Evolutionary conservation across 2,797 vertebrate species (phyloP), one percentile per base, ranked within the genome.

Genomic region (Pipistrellus kuhlii): DNA sequence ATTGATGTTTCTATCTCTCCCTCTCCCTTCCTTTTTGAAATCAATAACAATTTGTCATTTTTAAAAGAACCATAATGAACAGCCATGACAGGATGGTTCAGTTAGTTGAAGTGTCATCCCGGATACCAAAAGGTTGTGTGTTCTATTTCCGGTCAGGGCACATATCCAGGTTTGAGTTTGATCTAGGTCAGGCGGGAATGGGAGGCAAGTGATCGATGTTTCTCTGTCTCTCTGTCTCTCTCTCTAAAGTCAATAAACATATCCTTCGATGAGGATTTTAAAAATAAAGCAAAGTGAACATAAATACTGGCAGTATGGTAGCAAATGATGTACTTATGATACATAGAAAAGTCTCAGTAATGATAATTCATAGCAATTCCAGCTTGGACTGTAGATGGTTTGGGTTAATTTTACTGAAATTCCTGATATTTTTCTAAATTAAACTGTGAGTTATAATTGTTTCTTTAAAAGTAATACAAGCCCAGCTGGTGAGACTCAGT

Each of bases 391-490:
- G n/a, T 57, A 93, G 66, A 59, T 96, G 51, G 23, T 48, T 89
- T 95, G 81, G 17, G 14, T 75, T 93, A 68, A 55, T 72, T 80
- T 95, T 78, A 69, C 35, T 71, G 81, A 78, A 81, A 83, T 88
- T 13, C 7, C 44, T 94, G 55, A 51, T 92, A 35, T 72, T 44
- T 72, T 82, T 69, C 55, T 94, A 85, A 89, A 46, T 78, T 85
- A 89, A 76, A 89, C 53, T 87, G 51, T 55, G 38, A 86, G 30
- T 73, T 55, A 6, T 88, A 91, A 44, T 3, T 75, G 8, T 77
- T 93, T 87, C n/a, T 87, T 86, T n/a, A 69, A 88, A 66, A 88
- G 51, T 81, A 62, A 80, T 77, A 80, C 35, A 92, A 86, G 6
- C 55, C 55, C 20, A 3, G 21, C 20, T 2, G 8, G 53, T 9